These are phyloP conservation scores for Orthosia gracilis DNA, from an alignment of 2,888 invertebrate species.

Conservation along the genomic window DNA sequence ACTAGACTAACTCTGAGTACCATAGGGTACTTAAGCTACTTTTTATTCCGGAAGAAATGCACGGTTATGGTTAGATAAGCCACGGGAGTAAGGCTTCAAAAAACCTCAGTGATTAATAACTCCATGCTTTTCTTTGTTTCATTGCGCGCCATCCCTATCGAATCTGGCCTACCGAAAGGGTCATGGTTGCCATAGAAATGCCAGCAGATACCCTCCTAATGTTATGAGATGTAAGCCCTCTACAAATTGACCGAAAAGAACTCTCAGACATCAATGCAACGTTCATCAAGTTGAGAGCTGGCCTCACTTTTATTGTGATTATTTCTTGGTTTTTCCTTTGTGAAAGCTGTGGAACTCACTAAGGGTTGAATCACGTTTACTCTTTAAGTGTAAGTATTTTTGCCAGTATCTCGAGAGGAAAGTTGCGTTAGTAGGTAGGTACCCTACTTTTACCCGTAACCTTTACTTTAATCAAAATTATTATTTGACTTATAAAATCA, in stretches of 20 bases:
- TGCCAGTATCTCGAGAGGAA: background rate
- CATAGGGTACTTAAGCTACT: no score
- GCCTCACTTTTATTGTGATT: constrained; percentile 64
- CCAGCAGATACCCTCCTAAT: constrained; percentile 54
- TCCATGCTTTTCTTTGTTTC: no score
- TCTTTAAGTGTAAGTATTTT: constrained; percentile 28
- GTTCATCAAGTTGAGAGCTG: constrained; percentile 58
- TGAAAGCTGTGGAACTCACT: constrained; percentile 27
- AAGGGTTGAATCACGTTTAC: constrained; percentile 28
- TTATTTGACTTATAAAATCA: background rate
- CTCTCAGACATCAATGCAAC: constrained; percentile 44
- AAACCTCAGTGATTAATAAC: no score
- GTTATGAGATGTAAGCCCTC: constrained; percentile 58
- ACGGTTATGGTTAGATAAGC: no score
- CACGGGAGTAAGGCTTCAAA: no score
- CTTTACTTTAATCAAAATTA: constrained; percentile 17
- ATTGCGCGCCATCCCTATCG: constrained; percentile 5
- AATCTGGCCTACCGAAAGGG: constrained; percentile 38
- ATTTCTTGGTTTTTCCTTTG: constrained; percentile 51
- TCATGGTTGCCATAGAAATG: constrained; percentile 54
- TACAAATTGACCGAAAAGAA: constrained; percentile 55
- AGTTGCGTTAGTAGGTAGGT: background rate
- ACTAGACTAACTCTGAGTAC: background rate
- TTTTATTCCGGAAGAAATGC: no score
- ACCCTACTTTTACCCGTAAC: no score